These are phyloP conservation scores for Oryzias sinensis DNA, from an alignment of 2,797 vertebrate species.

Conservation along the genomic window DNA sequence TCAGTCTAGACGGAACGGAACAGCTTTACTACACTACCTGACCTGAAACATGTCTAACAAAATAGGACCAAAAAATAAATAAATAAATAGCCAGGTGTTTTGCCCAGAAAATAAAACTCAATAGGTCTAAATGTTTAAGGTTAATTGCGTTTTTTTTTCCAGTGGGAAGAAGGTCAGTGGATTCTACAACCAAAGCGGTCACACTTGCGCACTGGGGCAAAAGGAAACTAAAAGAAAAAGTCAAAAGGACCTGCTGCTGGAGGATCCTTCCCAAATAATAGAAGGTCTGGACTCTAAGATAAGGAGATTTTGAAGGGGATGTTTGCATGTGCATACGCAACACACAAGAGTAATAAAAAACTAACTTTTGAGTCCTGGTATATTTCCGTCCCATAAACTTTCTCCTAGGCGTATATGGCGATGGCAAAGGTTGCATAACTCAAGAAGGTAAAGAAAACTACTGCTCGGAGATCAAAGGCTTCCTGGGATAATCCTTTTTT, in stretches of 20 bases:
- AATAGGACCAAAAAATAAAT: slow-evolving; percentile 15
- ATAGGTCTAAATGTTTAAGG: slow-evolving; percentile 29
- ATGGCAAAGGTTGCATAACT: slow-evolving; percentile 33
- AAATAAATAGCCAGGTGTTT: slow-evolving; percentile 45
- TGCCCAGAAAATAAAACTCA: slow-evolving; percentile 28
- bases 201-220: slow-evolving; percentile 19
- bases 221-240: slow-evolving; percentile 16
- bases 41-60: slow-evolving; percentile 26
- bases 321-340: slow-evolving; percentile 46
- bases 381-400: too few relatives aligned
- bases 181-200: slow-evolving; percentile 23
- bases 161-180: background rate
- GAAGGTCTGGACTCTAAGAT: slow-evolving; percentile 37
- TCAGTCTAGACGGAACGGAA: slow-evolving; percentile 37
- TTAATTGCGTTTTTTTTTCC: slow-evolving; percentile 27
- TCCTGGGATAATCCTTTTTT: too few relatives aligned
- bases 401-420: too few relatives aligned
- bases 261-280: slow-evolving; percentile 52
- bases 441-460: slow-evolving; percentile 22
- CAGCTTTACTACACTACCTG: slow-evolving; percentile 49
- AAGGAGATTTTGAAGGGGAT: slow-evolving; percentile 27
- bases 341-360: too few relatives aligned
- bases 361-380: too few relatives aligned
- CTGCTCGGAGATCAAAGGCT: slow-evolving; percentile 39
- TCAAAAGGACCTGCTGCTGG: slow-evolving; percentile 30